Base-by-base conservation (phyloP, 2,888 invertebrate genomes). In the Himalopsyche kuldschensis region DNA sequence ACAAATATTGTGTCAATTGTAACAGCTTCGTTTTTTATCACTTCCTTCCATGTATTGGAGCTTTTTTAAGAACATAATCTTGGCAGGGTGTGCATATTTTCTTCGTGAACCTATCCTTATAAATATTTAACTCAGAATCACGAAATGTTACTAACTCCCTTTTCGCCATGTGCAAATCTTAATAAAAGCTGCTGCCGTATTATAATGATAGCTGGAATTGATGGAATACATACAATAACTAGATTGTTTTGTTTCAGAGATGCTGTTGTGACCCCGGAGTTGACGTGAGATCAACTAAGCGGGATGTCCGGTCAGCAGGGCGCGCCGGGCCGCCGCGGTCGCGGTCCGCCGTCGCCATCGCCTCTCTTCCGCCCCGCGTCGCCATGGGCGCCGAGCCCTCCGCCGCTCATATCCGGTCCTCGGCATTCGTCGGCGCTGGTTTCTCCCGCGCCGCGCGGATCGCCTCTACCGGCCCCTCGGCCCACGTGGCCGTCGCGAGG, bases 361-460 rank as follows among this genome's bases (percentile, higher is more conserved):
- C 91, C 92, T 3, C 93, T 94, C 86, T 96, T 94, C 89, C 94
- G 95, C 47, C 94, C 96, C 46, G 94, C 95, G 17, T 95, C 96
- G 48, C 95, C 96, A 78, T 96, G 95, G 92, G 93, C 94, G 10
- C 94, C 95, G 1, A 94, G 95, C 87, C 95, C 95, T 0, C 95
- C 95, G n/a, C 95, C 95, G 4, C 92, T 94, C 85, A 93, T 94
- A 87, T 93, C 94, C 78, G 94, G 94, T 77, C 93, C 93, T 30
- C 90, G 93, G 86, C 92, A 92, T 87, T 91, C 92, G 86, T 88
- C 91, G 87, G 92, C 92, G 78, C 89, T 94, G 79, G 91, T 94
- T 75, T 92, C 93, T 10, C 90, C 92, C 81, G 90, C 92, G 84
- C 85, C 88, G 87, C 89, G 88, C 88, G 90, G 86, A 90, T 92